Conservation (phyloP, 2,113 vertebrate species). For the Percopsis transmontana region DNA sequence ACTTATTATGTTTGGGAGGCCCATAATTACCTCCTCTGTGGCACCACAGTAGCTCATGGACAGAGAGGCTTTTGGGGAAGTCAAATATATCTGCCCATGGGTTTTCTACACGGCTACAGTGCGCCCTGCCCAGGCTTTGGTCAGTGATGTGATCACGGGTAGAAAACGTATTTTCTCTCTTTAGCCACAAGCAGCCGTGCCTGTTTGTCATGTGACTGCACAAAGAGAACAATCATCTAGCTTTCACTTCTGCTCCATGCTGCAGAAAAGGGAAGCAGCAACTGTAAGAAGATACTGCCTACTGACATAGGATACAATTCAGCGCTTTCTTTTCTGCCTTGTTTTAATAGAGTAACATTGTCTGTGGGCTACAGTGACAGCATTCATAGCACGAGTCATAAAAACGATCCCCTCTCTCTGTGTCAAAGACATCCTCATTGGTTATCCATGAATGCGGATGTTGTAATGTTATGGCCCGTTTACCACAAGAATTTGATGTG, state of each 20-base stretch:
- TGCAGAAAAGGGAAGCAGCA: constrained; percentile 66
- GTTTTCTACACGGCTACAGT: constrained; percentile 19
- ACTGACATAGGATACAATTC: not conserved
- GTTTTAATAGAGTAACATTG: not conserved
- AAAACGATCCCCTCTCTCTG: not conserved
- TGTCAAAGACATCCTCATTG: not conserved
- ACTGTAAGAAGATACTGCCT: not conserved
- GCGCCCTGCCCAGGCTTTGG: constrained; percentile 50
- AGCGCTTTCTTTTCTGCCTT: not conserved
- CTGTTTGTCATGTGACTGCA: constrained; percentile 59
- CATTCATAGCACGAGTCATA: not conserved
- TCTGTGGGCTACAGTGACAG: not conserved
- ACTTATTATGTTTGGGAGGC: constrained; percentile 68
- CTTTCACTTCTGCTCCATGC: constrained; percentile 77
- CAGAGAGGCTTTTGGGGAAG: constrained; percentile 34
- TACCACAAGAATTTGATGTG: not conserved
- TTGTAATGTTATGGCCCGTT: not conserved
- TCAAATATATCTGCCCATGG: constrained; percentile 36
- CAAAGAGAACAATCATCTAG: constrained; percentile 54
- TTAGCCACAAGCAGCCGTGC: constrained; percentile 27
- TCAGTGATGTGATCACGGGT: constrained; percentile 48
- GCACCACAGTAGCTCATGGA: constrained; percentile 53
- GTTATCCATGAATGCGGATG: not conserved
- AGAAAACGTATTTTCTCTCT: constrained; percentile 14
- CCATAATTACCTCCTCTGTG: constrained; percentile 73